These are phyloP conservation scores for Oncorhynchus clarkii DNA, from an alignment of 2,113 vertebrate species.

Conservation along the genomic window DNA sequence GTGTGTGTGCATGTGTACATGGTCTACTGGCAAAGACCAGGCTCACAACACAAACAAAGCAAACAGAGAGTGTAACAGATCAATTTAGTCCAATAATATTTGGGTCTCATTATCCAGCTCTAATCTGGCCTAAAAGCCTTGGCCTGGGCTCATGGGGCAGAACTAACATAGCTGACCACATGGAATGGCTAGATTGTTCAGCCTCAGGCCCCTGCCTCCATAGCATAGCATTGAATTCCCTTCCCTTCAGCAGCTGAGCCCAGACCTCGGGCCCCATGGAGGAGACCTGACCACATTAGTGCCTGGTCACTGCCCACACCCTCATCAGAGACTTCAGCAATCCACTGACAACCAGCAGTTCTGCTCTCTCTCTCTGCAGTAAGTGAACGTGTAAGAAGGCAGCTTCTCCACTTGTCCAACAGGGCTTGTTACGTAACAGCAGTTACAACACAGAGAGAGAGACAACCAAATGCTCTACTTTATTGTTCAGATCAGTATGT, in stretches of 20 bases:
- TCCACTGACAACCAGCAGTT: neutral
- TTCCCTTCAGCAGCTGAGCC: slow-evolving; percentile 2
- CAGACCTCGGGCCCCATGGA: slow-evolving; percentile 7
- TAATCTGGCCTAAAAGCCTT: slow-evolving; percentile 9
- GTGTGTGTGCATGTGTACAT: slow-evolving; percentile 11
- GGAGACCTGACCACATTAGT: slow-evolving; percentile 6
- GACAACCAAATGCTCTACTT: neutral
- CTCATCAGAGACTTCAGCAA: neutral
- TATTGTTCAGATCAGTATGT: neutral
- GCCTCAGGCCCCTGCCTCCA: neutral
- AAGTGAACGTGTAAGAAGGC: too few relatives aligned
- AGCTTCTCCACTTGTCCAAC: neutral
- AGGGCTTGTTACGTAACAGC: neutral
- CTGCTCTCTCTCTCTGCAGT: neutral
- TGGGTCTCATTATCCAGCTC: neutral
- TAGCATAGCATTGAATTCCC: neutral
- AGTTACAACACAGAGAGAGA: too few relatives aligned
- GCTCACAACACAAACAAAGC: neutral
- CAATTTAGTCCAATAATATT: neutral
- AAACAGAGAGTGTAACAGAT: neutral
- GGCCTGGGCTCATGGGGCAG: slow-evolving; percentile 18
- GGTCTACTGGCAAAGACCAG: neutral
- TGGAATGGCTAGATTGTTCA: slow-evolving; percentile 23
- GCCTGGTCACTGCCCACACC: neutral
- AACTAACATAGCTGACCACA: neutral